Percentiles rank a stretch among this genome's conserved stretches.
Evolutionary conservation across 2,797 vertebrate species (phyloP).

Genomic region (Xenentodon cancila): DNA sequence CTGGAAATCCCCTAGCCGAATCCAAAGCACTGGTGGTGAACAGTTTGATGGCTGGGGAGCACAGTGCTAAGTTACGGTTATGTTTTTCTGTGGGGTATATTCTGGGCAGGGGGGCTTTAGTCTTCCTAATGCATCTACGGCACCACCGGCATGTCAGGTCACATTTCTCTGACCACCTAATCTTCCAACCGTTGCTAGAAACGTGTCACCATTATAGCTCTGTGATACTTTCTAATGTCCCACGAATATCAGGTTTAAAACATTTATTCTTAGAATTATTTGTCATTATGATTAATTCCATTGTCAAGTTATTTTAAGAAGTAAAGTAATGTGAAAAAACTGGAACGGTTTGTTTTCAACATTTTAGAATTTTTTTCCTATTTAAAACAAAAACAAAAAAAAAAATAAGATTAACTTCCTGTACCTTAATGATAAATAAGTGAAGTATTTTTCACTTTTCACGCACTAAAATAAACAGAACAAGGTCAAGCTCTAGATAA

Average conservation of each 20-base stretch:
- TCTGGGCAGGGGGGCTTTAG: background rate
- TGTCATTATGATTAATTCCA: background rate
- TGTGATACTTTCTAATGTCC: too few species aligned
- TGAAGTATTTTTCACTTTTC: too few species aligned
- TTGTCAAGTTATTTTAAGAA: background rate
- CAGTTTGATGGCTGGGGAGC: background rate
- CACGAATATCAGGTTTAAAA: background rate
- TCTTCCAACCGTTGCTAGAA: background rate
- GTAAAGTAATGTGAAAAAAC: background rate
- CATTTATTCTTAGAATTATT: background rate
- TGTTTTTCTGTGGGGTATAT: slow-evolving; percentile 14
- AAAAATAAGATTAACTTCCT: too few species aligned
- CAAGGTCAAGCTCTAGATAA: background rate
- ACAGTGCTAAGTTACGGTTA: background rate
- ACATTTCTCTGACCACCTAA: slow-evolving; percentile 10
- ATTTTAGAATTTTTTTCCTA: background rate
- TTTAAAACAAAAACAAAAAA: too few species aligned
- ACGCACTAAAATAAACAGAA: background rate
- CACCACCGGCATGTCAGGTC: slow-evolving; percentile 6
- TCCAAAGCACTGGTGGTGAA: background rate
- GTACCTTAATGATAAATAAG: too few species aligned
- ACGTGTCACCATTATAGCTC: background rate
- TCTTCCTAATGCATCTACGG: slow-evolving; percentile 5
- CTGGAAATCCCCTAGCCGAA: background rate
- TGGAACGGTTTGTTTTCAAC: background rate